These are phyloP conservation scores for Brevimyrus niger DNA, from an alignment of 2,113 vertebrate genomes.

Conservation along the genomic window DNA sequence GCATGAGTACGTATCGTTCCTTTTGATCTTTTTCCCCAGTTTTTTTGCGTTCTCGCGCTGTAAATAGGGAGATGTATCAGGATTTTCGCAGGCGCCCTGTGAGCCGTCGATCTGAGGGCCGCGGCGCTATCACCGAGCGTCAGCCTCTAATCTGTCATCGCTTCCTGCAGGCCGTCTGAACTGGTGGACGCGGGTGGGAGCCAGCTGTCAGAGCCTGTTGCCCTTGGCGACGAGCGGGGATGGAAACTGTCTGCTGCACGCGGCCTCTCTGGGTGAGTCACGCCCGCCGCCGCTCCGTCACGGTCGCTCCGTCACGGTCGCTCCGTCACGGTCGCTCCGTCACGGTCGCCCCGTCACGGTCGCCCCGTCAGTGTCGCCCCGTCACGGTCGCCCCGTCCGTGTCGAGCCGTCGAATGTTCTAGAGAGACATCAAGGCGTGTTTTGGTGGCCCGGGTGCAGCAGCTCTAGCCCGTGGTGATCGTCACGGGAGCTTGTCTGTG, in stretches of 20 bases:
- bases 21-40: background rate
- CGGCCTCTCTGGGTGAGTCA: slow-evolving; percentile 83
- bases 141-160: background rate
- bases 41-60: background rate
- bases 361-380: no score
- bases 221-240: slow-evolving; percentile 91
- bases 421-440: background rate
- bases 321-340: background rate
- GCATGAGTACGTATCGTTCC: background rate
- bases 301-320: background rate
- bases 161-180: slow-evolving; percentile 77
- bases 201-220: slow-evolving; percentile 81
- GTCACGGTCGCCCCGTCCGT: no score
- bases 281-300: background rate
- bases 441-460: background rate
- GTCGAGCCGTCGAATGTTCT: background rate
- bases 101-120: background rate
- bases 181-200: slow-evolving; percentile 87
- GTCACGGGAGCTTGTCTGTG: background rate
- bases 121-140: background rate
- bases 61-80: background rate
- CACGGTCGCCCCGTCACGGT: background rate
- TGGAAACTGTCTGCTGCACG: slow-evolving; percentile 90
- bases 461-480: background rate
- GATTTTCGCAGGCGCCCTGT: background rate